Percentiles rank a stretch among this genome's conserved stretches.
Conservation (phyloP, 2,113 vertebrate genomes). For the Thalassoma bifasciatum region DNA sequence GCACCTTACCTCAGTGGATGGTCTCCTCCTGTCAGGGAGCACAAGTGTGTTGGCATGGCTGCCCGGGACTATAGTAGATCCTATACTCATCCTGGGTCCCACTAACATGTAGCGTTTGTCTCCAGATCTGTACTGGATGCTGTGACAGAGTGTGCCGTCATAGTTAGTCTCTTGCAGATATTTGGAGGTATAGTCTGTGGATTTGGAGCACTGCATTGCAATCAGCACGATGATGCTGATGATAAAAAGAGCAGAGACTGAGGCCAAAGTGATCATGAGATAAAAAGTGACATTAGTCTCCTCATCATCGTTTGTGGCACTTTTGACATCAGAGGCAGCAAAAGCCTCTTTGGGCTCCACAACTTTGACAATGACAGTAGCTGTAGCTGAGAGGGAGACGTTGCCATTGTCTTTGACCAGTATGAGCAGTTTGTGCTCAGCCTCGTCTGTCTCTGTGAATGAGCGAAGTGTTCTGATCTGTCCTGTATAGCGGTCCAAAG, state of each 20-base stretch:
- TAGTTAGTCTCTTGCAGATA: not conserved
- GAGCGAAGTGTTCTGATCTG: too few species aligned
- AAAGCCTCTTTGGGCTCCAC: too few species aligned
- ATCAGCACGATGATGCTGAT: not conserved
- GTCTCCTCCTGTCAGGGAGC: not conserved
- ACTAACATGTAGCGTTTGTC: slow-evolving; percentile 60
- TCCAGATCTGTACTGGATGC: slow-evolving; percentile 62
- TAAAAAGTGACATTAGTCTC: not conserved
- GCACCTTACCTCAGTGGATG: slow-evolving; percentile 62
- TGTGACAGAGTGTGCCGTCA: slow-evolving; percentile 26
- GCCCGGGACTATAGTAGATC: slow-evolving; percentile 2
- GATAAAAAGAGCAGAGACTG: not conserved
- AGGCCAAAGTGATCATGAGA: not conserved
- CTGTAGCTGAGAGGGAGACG: too few species aligned
- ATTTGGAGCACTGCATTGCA: slow-evolving; percentile 2
- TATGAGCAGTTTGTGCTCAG: too few species aligned
- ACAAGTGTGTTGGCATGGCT: not conserved
- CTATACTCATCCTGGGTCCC: slow-evolving; percentile 56
- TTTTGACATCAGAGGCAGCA: too few species aligned
- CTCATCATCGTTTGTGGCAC: too few species aligned
- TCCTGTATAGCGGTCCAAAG: too few species aligned
- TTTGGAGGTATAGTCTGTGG: slow-evolving; percentile 3
- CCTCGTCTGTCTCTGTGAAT: too few species aligned
- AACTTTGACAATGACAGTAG: too few species aligned
- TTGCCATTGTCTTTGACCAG: too few species aligned